Conservation (phyloP, 2,113 vertebrate species). For the Alces alces region DNA sequence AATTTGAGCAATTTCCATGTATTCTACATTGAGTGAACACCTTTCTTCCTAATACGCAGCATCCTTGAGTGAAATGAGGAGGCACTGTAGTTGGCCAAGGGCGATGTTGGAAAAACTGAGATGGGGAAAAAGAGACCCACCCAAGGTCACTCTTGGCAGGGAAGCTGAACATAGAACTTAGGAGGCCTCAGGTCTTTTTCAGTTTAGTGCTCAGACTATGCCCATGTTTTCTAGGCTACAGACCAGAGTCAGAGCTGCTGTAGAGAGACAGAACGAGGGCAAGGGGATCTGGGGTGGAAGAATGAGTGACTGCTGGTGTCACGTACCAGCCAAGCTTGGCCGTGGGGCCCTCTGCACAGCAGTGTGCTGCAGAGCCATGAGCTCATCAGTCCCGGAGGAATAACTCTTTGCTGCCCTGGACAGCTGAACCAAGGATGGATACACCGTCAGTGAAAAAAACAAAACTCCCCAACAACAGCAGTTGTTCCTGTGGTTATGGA, state of each 20-base stretch:
- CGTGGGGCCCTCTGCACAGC: neutral
- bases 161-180: neutral
- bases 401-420: constrained; percentile 48
- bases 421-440: constrained; percentile 65
- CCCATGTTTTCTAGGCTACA: neutral
- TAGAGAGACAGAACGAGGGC: neutral
- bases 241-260: neutral
- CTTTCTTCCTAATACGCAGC: neutral
- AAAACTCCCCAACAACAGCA: neutral
- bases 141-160: neutral
- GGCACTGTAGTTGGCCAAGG: neutral
- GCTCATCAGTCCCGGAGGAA: constrained; percentile 44
- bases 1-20: neutral
- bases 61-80: neutral
- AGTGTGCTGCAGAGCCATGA: constrained; percentile 38
- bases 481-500: constrained; percentile 31
- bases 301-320: neutral
- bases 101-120: neutral
- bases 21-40: neutral
- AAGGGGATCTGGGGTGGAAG: neutral
- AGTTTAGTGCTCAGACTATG: neutral
- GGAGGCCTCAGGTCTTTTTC: neutral
- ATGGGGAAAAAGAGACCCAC: neutral
- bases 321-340: neutral
- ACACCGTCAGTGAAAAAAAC: neutral